phyloP scores from a whole-genome alignment of 2,113 vertebrate genomes.

The Brachyhypopomus occidentalis region DNA sequence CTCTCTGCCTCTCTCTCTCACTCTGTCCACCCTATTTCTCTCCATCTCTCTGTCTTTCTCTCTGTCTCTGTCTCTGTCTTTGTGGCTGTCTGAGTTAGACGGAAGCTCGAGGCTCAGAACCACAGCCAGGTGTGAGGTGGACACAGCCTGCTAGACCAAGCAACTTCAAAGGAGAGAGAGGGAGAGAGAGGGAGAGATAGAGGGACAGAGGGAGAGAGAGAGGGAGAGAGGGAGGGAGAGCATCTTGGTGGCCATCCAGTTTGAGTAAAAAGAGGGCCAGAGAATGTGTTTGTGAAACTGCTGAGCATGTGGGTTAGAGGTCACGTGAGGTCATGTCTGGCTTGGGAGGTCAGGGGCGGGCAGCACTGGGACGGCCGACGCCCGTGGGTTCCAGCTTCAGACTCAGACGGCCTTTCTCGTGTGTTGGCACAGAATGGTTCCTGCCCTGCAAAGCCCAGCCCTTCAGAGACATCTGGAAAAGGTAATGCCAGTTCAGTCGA shows the following conservation, averaged over 20 bases:
- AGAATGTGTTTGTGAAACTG: conserved; percentile 29
- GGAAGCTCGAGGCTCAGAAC: conserved; percentile 28
- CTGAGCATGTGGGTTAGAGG: conserved; percentile 38
- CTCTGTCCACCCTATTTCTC: no score
- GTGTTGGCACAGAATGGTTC: conserved; percentile 75
- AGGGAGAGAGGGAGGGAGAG: background rate
- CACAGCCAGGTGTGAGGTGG: conserved; percentile 47
- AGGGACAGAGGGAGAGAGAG: background rate
- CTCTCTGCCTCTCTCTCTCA: no score
- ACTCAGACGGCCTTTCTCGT: conserved; percentile 46
- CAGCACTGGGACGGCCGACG: background rate
- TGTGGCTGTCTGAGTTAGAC: conserved; percentile 12
- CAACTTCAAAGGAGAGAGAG: conserved; percentile 30
- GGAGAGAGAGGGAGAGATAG: conserved; percentile 7
- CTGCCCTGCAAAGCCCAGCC: conserved; percentile 70
- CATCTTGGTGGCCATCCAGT: conserved; percentile 9
- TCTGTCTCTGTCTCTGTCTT: conserved; percentile 1
- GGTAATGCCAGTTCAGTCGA: conserved; percentile 69
- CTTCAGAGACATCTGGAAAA: conserved; percentile 80
- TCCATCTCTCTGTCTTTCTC: background rate
- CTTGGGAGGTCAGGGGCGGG: background rate
- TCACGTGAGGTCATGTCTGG: conserved; percentile 21
- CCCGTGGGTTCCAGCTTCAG: conserved; percentile 28
- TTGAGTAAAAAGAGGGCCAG: conserved; percentile 23
- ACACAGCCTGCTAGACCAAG: conserved; percentile 12